Evolutionary conservation across 2,797 vertebrate genomes (phyloP), one percentile per base, ranked within the genome.

Genomic region (Amniataba percoides): DNA sequence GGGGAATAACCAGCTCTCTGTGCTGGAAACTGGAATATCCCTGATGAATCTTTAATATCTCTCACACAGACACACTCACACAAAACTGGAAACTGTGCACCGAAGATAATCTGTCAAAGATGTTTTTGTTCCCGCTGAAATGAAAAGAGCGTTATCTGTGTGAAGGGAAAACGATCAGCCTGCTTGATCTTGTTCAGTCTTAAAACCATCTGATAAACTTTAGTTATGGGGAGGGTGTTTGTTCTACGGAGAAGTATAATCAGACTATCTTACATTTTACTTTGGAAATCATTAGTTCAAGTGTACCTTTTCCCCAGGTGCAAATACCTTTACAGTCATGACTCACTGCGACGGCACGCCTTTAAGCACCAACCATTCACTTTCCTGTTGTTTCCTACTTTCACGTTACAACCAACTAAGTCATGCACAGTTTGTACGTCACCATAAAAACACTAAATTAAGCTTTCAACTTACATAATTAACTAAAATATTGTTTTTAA

Each of bases 361-460:
- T 13, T 0, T n/a, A n/a, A n/a, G n/a, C n/a, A n/a, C n/a, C n/a
- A n/a, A n/a, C n/a, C n/a, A 19, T 11, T 16, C 34, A 49, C 45
- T 27, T 18, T 0, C 3, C 21, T 9, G 4, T 12, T 0, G 1
- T 43, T 48, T 19, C 12, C 5, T 6, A 1, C 49, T 34, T 42
- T 56, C 36, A n/a, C 3, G 8, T 45, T 13, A 34, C 2, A 25
- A 23, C 4, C 23, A 45, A 9, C 18, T 36, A 5, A 36, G 7
- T 13, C 4, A 23, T 52, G 34, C n/a, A 21, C 45, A 15, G 19
- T 42, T 16, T 63, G 45, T 4, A n/a, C 4, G 19, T 21, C n/a
- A 21, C 48, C 12, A 21, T 49, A 11, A n/a, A n/a, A n/a, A 43
- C 14, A 43, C 42, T 15, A 43, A 43, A 43, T 43, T 43, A 15